Evolutionary conservation across 2,888 invertebrate species (phyloP), one percentile per base, ranked within the genome.

Genomic region (Epinotia brunnichana): DNA sequence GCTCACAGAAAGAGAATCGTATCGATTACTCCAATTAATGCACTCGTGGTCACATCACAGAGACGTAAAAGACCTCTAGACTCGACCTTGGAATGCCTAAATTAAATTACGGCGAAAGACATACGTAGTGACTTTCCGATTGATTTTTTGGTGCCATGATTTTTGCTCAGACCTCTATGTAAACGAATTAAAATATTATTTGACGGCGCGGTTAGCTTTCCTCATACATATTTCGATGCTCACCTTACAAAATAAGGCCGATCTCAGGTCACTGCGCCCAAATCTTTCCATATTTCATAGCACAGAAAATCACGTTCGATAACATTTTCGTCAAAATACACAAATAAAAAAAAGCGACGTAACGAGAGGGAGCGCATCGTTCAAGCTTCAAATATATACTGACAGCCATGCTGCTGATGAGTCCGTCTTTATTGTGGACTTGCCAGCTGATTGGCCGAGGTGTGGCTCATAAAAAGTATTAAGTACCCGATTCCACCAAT

Each of bases 311-410:
- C 92, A 94, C 94, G 94, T 91, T 87, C 93, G 90, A 90, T 88
- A 91, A 85, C 91, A 93, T 93, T 90, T 89, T 90, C 91, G 91
- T 88, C 87, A 88, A 88, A 88, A 86, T 89, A 87, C 90, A 91
- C 89, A 90, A 91, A 92, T 88, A 93, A 92, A 92, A 94, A 93
- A 94, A 92, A 90, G 90, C 94, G 93, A 93, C 91, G 88, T 94
- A 94, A 95, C 95, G 95, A 96, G 95, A 96, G 96, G 96, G 95
- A 96, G 95, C 95, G 95, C 96, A 96, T 97, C 95, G 94, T 95
- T 92, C 95, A 95, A 95, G 95, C 95, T 95, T 96, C 96, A 97
- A 96, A 97, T 98, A 96, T 98, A 98, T 98, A 98, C 97, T 98
- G 97, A 96, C 97, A 97, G 97, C 97, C 97, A 97, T 97, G 95